Conservation (phyloP, 2,797 vertebrate species). For the Micromesistius poutassou region DNA sequence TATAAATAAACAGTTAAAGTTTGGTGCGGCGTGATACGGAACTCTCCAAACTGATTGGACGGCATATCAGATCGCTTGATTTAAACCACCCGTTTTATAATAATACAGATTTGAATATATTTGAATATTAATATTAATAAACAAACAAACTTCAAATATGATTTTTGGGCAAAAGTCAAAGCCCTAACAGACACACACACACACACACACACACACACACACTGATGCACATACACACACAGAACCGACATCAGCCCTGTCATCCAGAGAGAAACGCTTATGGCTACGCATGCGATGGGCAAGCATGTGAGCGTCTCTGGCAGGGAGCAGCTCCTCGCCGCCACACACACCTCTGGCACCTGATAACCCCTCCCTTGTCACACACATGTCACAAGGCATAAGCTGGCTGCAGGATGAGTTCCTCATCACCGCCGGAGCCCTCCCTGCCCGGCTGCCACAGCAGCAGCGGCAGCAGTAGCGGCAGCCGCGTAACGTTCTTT, state of each 20-base stretch:
- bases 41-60: too few species aligned
- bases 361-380: conserved; percentile 52
- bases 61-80: too few species aligned
- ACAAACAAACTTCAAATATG: too few species aligned
- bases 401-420: conserved; percentile 56
- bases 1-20: too few species aligned
- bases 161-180: too few species aligned
- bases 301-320: too few species aligned
- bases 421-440: conserved; percentile 52
- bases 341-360: conserved; percentile 52
- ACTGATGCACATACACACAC: conserved; percentile 1
- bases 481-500: neutral
- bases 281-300: too few species aligned
- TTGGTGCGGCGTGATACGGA: too few species aligned
- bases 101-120: too few species aligned
- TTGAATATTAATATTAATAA: too few species aligned
- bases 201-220: conserved; percentile 15
- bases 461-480: neutral
- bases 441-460: conserved; percentile 39
- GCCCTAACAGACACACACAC: conserved; percentile 16
- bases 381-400: conserved; percentile 71
- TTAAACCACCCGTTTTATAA: too few species aligned
- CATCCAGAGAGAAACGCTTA: neutral
- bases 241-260: neutral
- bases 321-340: neutral